Evolutionary conservation across 2,797 vertebrate genomes (phyloP).

Genomic region (Falco novaeseelandiae): DNA sequence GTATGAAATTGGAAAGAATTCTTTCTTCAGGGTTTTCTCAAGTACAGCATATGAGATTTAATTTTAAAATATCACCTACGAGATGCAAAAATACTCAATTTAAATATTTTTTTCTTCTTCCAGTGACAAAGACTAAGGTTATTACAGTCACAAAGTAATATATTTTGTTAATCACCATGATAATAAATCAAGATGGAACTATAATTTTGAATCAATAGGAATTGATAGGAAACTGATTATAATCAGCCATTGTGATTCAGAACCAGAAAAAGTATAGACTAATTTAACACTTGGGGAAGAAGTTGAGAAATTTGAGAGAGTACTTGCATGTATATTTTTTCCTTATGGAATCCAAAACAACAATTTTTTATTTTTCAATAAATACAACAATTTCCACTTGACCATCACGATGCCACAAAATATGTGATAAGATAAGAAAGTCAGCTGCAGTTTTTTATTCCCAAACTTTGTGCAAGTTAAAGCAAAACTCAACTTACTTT

Average conservation of each 20-base stretch:
- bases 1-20: neutral
- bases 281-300: neutral
- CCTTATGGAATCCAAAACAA: neutral
- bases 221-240: no score
- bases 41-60: neutral
- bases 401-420: neutral
- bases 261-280: neutral
- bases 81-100: neutral
- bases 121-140: neutral
- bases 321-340: neutral
- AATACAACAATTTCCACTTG: neutral
- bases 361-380: neutral
- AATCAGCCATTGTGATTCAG: neutral
- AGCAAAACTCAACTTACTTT: slow-evolving; percentile 81
- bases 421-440: neutral
- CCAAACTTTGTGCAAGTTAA: neutral
- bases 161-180: neutral
- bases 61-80: neutral
- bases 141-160: neutral
- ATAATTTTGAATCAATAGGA: neutral
- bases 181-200: neutral
- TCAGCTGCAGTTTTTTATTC: neutral
- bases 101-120: neutral
- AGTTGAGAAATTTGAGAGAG: neutral
- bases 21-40: neutral